Evolutionary conservation across 2,113 vertebrate species (phyloP), one percentile per base, ranked within the genome.

Genomic region (Cephalopholis sonnerati): DNA sequence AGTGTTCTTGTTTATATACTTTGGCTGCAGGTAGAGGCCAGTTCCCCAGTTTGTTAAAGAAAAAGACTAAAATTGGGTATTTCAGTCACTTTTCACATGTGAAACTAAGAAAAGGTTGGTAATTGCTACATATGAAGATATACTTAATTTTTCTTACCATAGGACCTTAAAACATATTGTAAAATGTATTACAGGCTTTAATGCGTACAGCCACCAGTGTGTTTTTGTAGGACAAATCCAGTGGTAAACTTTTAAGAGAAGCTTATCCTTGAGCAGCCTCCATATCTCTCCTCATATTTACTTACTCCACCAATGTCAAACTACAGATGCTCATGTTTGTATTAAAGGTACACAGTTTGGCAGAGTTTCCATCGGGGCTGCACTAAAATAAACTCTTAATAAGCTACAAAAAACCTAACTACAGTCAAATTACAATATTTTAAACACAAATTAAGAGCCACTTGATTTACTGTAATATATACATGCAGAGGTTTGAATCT

Each of bases 271-370:
- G 18, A 44, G 41, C 8, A 4, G 16, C 5, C 7, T 13, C 18
- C 62, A 16, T 48, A 17, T 75, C 36, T 64, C 44, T 44, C 5
- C 3, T 58, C 0, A 0, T 86, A 48, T 79, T 79, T 79, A 79
- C 84, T 71, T 22, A 70, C 84, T 70, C 69, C 79, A 48, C 79
- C 84, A 65, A 70, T 48, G 64, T 59, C 65, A 82, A 79, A 82
- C 63, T 25, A 18, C 67, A 39, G 20, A 5, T 24, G 17, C 13
- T 54, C 17, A 44, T 3, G 41, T 44, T 44, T 44, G 41, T 44
- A 44, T 2, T 44, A 36, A 36, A 36, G 32, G 32, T 36, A 36
- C 32, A 36, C 32, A 44, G 41, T 44, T 44, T 44, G 41, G 41
- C 41, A 44, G 11, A 10, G 20, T 69, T 18, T n/a, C 20, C 25